Percentiles rank a stretch among this genome's conserved stretches.
Evolutionary conservation across 2,888 invertebrate genomes (phyloP).

Genomic region (Fissipunctia ypsillon): DNA sequence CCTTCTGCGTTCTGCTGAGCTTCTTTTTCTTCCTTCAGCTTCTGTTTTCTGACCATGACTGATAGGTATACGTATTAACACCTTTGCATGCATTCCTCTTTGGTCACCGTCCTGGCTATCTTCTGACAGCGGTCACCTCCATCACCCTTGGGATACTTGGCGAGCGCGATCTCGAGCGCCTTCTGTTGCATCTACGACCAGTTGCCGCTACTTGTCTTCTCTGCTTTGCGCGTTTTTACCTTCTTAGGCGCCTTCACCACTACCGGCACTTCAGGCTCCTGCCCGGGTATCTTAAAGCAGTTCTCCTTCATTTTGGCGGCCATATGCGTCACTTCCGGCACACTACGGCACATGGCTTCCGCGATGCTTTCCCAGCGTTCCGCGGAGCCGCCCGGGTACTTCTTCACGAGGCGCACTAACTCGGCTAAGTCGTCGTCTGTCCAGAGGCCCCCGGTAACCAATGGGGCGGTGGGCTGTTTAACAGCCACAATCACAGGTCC

Average conservation of each 20-base stretch:
- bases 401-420: constrained; percentile 95
- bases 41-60: constrained; percentile 95
- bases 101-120: constrained; percentile 96
- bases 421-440: constrained; percentile 96
- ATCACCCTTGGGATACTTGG: constrained; percentile 95
- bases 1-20: constrained; percentile 72
- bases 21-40: constrained; percentile 87
- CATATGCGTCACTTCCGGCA: constrained; percentile 95
- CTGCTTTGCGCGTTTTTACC: constrained; percentile 91
- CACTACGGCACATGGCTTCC: constrained; percentile 93
- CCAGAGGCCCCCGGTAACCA: constrained; percentile 94
- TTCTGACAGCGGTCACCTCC: constrained; percentile 97
- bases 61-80: constrained; percentile 97
- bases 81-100: constrained; percentile 97
- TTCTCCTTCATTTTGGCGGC: constrained; percentile 93
- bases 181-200: constrained; percentile 98
- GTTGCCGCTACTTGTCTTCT: constrained; percentile 88
- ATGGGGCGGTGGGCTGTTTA: constrained; percentile 80
- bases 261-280: constrained; percentile 14
- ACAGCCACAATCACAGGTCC: too few species aligned
- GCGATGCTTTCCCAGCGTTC: constrained; percentile 98
- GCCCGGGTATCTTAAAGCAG: constrained; percentile 11
- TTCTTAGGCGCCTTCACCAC: constrained; percentile 16
- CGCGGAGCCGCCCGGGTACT: constrained; percentile 96
- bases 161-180: constrained; percentile 96